Evolutionary conservation across 2,888 invertebrate genomes (phyloP).

Genomic region (Taphrorychus bicolor): DNA sequence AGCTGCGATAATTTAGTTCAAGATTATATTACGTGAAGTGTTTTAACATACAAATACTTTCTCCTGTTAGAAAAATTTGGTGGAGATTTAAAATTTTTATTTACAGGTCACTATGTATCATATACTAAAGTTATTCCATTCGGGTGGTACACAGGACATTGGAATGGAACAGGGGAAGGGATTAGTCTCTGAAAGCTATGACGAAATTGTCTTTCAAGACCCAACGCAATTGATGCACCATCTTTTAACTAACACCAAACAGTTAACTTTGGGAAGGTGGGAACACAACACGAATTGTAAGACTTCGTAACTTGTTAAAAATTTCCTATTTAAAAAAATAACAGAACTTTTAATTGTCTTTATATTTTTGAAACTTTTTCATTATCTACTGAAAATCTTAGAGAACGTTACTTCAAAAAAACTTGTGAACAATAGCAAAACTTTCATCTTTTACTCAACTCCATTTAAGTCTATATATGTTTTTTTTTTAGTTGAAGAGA

Average conservation of each 20-base stretch:
- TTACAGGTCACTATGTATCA: slow-evolving; percentile 92
- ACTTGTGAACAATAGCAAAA: too few relatives aligned
- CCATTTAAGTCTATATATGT: too few relatives aligned
- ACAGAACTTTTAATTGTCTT: not conserved
- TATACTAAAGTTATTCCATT: slow-evolving; percentile 92
- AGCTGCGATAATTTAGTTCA: too few relatives aligned
- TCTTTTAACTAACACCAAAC: slow-evolving; percentile 78
- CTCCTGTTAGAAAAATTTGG: too few relatives aligned
- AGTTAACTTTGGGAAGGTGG: slow-evolving; percentile 75
- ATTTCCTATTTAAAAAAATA: not conserved
- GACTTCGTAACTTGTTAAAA: slow-evolving; percentile 49
- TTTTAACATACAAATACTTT: too few relatives aligned
- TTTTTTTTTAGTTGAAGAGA: slow-evolving; percentile 90
- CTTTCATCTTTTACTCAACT: too few relatives aligned
- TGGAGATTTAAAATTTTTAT: too few relatives aligned
- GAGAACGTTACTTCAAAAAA: too few relatives aligned
- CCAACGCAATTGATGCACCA: slow-evolving; percentile 92
- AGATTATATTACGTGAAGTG: too few relatives aligned
- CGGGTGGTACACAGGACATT: slow-evolving; percentile 68
- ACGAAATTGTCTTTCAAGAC: slow-evolving; percentile 94
- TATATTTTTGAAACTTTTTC: not conserved
- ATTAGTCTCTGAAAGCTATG: slow-evolving; percentile 92
- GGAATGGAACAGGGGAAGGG: slow-evolving; percentile 73
- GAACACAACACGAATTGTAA: slow-evolving; percentile 90
- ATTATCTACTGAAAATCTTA: not conserved